Percentiles rank a stretch among this genome's conserved stretches.
Conservation (phyloP, 2,797 vertebrate species). For the Clarias fuscus region DNA sequence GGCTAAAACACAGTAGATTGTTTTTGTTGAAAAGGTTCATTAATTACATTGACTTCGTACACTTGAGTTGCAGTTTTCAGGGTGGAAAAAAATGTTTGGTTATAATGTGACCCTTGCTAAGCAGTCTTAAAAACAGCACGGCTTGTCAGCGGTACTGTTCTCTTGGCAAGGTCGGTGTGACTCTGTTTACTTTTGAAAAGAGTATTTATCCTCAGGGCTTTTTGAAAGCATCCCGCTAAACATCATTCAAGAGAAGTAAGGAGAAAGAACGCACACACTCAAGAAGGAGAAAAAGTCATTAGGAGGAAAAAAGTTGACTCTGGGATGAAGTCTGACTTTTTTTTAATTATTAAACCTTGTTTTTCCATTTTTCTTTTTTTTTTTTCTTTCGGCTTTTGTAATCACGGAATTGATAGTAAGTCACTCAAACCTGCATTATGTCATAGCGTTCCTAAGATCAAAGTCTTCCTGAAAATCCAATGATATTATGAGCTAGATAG, state of each 20-base stretch:
- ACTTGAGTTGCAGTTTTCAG: constrained; percentile 64
- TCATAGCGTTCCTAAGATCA: neutral
- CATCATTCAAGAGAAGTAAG: constrained; percentile 76
- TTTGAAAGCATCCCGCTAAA: constrained; percentile 89
- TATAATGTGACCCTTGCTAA: constrained; percentile 87
- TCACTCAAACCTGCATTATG: neutral
- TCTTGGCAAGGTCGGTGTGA: constrained; percentile 91
- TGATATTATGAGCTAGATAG: constrained; percentile 59
- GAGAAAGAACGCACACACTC: constrained; percentile 51
- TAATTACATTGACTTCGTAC: constrained; percentile 24
- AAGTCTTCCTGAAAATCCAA: constrained; percentile 29
- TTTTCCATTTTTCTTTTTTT: neutral
- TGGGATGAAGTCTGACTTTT: neutral
- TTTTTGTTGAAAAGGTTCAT: constrained; percentile 37
- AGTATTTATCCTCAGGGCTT: constrained; percentile 89
- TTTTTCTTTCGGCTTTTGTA: neutral
- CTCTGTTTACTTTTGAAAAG: constrained; percentile 89
- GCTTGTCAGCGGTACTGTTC: constrained; percentile 87
- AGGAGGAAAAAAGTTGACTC: constrained; percentile 25
- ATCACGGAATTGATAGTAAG: neutral
- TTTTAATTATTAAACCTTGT: neutral
- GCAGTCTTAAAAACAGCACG: constrained; percentile 86
- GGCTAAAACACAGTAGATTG: constrained; percentile 62
- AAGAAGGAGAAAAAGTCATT: constrained; percentile 25
- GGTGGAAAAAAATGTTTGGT: constrained; percentile 80